phyloP scores from a whole-genome alignment of 2,888 invertebrate species.

The Drosophila merina region DNA sequence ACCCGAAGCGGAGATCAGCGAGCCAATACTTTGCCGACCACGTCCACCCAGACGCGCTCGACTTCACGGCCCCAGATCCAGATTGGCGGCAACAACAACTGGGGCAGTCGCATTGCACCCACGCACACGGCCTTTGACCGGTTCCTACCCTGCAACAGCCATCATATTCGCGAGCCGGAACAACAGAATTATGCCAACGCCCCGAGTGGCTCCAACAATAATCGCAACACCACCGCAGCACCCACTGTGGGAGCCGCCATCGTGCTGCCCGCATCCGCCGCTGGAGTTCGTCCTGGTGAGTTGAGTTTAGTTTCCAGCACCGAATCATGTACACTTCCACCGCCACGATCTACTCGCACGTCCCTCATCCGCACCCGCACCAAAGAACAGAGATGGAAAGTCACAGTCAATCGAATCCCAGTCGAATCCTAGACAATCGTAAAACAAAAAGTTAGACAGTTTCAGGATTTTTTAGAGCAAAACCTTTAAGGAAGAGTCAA shows the following conservation, averaged over 20 bases:
- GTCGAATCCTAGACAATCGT: not conserved
- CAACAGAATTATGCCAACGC: conserved; percentile 46
- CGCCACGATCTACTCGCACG: conserved; percentile 18
- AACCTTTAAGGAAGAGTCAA: too few species aligned
- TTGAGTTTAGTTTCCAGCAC: not conserved
- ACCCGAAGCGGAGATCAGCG: conserved; percentile 85
- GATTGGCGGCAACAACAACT: conserved; percentile 86
- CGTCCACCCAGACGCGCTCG: conserved; percentile 88
- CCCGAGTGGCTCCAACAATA: conserved; percentile 1
- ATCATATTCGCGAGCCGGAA: conserved; percentile 86
- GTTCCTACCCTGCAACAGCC: conserved; percentile 89
- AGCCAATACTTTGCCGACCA: conserved; percentile 88
- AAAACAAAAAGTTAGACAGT: too few species aligned
- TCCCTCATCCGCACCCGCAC: conserved; percentile 35
- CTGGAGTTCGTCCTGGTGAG: conserved; percentile 29
- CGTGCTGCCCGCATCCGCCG: conserved; percentile 3
- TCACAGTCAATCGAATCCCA: conserved; percentile 3
- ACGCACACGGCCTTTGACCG: conserved; percentile 84
- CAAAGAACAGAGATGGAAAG: conserved; percentile 37
- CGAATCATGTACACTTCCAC: conserved; percentile 8
- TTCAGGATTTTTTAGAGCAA: too few species aligned
- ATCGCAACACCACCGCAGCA: conserved; percentile 11
- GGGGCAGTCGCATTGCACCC: conserved; percentile 82
- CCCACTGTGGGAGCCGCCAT: conserved; percentile 4
- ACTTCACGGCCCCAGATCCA: conserved; percentile 89